A percentile compares a stretch with the other conserved stretches of the same genome.
Conservation (phyloP, 2,113 vertebrate species). For the Pterocles burchelli region DNA sequence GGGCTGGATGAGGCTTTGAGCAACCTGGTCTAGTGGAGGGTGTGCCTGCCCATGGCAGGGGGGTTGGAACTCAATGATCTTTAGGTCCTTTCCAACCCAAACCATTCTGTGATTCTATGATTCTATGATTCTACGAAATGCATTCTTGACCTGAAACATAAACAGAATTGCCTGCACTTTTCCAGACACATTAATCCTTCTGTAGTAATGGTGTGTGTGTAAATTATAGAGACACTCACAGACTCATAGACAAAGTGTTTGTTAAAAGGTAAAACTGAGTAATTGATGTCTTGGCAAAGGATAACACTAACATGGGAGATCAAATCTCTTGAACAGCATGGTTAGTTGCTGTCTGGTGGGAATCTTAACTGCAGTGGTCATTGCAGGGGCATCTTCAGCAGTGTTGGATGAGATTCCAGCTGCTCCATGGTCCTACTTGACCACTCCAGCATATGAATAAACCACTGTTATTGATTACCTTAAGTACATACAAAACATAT, state of each 20-base stretch:
- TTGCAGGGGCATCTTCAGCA: neutral
- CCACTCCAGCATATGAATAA: neutral
- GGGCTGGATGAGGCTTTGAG: no score
- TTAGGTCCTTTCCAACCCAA: no score
- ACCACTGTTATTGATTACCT: neutral
- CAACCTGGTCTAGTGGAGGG: no score
- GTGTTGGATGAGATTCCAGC: neutral
- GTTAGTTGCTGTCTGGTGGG: neutral
- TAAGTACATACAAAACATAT: neutral
- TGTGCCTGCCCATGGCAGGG: no score
- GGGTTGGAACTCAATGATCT: neutral
- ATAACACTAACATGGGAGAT: neutral
- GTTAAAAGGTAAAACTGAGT: neutral
- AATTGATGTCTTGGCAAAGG: neutral
- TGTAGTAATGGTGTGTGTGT: neutral
- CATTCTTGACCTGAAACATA: neutral
- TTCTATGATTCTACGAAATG: neutral
- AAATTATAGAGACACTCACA: neutral
- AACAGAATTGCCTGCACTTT: neutral
- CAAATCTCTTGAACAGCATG: neutral
- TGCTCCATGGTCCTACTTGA: neutral
- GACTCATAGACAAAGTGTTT: neutral
- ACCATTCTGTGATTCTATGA: neutral
- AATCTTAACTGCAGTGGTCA: neutral
- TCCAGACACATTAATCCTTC: neutral